Base-by-base conservation (phyloP, 2,113 vertebrate genomes). In the Tetrax tetrax region DNA sequence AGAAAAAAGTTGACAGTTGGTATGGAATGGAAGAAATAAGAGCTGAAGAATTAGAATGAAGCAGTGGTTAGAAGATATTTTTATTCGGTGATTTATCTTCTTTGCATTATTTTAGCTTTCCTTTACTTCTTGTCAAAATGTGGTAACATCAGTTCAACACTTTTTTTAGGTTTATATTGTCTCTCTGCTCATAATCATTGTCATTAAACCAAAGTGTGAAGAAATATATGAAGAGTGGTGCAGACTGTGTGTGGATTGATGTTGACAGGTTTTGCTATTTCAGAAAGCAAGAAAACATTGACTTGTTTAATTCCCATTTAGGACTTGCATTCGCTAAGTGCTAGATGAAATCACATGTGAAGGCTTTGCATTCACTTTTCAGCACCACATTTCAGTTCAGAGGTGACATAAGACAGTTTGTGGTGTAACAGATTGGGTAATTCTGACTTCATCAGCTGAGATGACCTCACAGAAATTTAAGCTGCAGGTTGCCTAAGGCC, bases 321-420 rank as follows among this genome's bases (percentile, higher is more conserved):
- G 75, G 41, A 85, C 10, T 87, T 0, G 0, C 1, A 0, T 66
- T 80, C 4, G 5, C 28, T 37, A 65, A 64, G 47, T 24, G n/a
- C 54, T 76, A 15, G 50, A 41, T 66, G 54, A 87, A 71, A 74
- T 86, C 28, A n/a, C 31, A 9, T 7, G 5, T 1, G 3, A 69
- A 87, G 53, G 24, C 31, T 87, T 87, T 87, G 17, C 13, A 16
- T 37, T 84, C 16, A 6, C 8, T 60, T 80, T 83, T 90, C 54
- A 35, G 48, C 22, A 43, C 0, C 1, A 23, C 54, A n/a, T 43
- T 54, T 72, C 37, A 45, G 54, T 57, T 82, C 47, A 71, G 54
- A 81, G 37, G 24, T 91, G 61, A 70, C 80, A 35, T 10, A 53
- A 85, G 41, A 6, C 33, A 15, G 12, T 54, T 66, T 22, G 27